Base-by-base conservation (phyloP, 2,113 vertebrate genomes). In the Pelecanoides urinatrix region DNA sequence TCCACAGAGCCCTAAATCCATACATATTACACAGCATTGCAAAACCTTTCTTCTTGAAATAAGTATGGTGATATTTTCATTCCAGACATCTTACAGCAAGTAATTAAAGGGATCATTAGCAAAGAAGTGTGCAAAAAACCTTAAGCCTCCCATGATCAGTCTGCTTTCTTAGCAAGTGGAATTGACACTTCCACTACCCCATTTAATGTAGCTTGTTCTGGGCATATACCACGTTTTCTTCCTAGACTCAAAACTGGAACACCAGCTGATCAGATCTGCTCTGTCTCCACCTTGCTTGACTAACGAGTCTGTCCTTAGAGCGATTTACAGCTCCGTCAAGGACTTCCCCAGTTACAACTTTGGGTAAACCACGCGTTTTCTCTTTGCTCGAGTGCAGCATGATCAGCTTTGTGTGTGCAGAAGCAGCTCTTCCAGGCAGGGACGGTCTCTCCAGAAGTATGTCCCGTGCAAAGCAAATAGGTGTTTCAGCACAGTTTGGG, bases 91-190 rank as follows among this genome's bases (percentile, higher is more conserved):
- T 95, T 95, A 90, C 56, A 91, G 80, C 21, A 87, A 95, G 77
- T 90, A 92, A 95, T 96, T 95, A 94, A 92, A 90, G 81, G 66
- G 84, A 90, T 92, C 74, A 91, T 93, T 93, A 93, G 50, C 84
- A 90, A 74, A 95, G 76, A 95, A 65, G 59, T 55, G 55, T 76
- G 79, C 70, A 87, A 91, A 96, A 96, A 62, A 55, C 71, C 81
- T 82, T 91, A 95, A 92, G 87, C 67, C 50, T 79, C 63, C 55
- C 38, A 10, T 88, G 66, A 85, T 80, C 50, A 49, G 16, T 65
- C 53, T 94, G 71, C 42, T 90, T 95, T 85, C 59, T 76, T 61
- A 79, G 30, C 25, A 66, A 73, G 27, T 88, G 20, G 70, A 85
- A 76, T 18, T 91, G 91, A 70, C 29, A 23, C 17, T 71, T 84